Evolutionary conservation across 2,797 vertebrate genomes (phyloP).

Genomic region (Aulostomus chinensis): DNA sequence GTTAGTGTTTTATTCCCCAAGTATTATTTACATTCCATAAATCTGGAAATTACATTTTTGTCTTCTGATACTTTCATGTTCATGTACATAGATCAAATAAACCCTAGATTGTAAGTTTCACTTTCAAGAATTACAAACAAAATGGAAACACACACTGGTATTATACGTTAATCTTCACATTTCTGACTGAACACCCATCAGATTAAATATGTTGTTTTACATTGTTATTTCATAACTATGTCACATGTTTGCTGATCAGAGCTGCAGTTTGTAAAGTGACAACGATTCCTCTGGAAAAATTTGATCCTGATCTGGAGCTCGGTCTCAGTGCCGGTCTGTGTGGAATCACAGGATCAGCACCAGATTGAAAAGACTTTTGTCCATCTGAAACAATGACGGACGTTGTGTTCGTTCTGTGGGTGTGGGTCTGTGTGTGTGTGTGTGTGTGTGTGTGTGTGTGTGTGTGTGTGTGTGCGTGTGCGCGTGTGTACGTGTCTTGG

Average conservation of each 20-base stretch:
- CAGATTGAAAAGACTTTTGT: slow-evolving; percentile 62
- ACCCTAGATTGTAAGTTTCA: too few species aligned
- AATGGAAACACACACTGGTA: too few species aligned
- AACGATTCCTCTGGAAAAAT: slow-evolving; percentile 23
- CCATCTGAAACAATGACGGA: slow-evolving; percentile 65
- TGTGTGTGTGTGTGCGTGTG: slow-evolving; percentile 24
- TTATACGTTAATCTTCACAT: too few species aligned
- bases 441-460: slow-evolving; percentile 18
- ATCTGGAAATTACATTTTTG: too few species aligned
- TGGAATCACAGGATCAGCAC: slow-evolving; percentile 54
- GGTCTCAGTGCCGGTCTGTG: slow-evolving; percentile 24
- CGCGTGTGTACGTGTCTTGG: slow-evolving; percentile 23
- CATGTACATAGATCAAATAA: too few species aligned
- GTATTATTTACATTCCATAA: too few species aligned
- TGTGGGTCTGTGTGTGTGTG: slow-evolving; percentile 18
- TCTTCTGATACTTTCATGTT: too few species aligned
- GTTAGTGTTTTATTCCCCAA: too few species aligned
- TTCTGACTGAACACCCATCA: too few species aligned
- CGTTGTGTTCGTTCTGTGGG: slow-evolving; percentile 38
- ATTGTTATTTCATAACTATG: background rate
- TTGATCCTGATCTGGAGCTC: slow-evolving; percentile 27
- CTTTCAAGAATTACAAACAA: too few species aligned
- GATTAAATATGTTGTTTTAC: background rate
- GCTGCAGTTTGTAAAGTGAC: background rate
- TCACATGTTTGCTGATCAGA: slow-evolving; percentile 16